A percentile compares a stretch with the other conserved stretches of the same genome.
Evolutionary conservation across 1,140 invertebrate species (phyloP).

Genomic region (silkworm (Bombyx mori)): ASM3026992v2 NC_085116.1:12538501-12539000

Average conservation of each 20-base stretch:
- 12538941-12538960: slow-evolving; percentile 61
- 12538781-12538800: slow-evolving; percentile 10
- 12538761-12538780: neutral
- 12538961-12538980: slow-evolving; percentile 15
- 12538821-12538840: slow-evolving; percentile 37
- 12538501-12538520: slow-evolving; percentile 34
- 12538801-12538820: slow-evolving; percentile 19
- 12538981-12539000: slow-evolving; percentile 66
- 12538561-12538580: slow-evolving; percentile 6
- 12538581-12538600: slow-evolving; percentile 8
- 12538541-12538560: slow-evolving; percentile 31
- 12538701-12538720: too few species aligned
- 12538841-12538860: slow-evolving; percentile 60
- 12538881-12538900: slow-evolving; percentile 69
- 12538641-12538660: too few species aligned
- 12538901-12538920: slow-evolving; percentile 56
- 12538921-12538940: slow-evolving; percentile 62
- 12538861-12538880: slow-evolving; percentile 61
- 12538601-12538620: neutral
- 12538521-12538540: slow-evolving; percentile 46
- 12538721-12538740: too few species aligned
- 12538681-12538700: too few species aligned
- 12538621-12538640: too few species aligned
- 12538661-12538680: too few species aligned
- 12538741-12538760: too few species aligned